Evolutionary conservation across 1,140 invertebrate genomes (phyloP).

Genomic region (Macrosteles quadrilineatus): DNA sequence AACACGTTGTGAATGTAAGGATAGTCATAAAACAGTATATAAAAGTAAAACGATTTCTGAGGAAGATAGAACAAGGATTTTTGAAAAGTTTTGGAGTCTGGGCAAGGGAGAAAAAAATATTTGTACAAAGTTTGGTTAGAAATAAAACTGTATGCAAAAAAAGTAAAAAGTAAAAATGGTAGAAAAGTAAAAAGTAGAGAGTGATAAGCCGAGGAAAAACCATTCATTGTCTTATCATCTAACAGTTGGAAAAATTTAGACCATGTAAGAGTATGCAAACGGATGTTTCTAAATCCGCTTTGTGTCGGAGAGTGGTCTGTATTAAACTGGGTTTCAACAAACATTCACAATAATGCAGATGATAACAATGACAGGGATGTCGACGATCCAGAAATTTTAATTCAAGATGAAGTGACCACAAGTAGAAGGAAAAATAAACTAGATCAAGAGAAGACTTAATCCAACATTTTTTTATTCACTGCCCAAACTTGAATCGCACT

Average conservation of each 20-base stretch:
- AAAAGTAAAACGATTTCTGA: conserved; percentile 22
- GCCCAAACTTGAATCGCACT: conserved; percentile 33
- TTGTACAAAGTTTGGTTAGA: neutral
- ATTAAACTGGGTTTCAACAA: neutral
- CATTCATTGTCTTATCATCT: conserved; percentile 18
- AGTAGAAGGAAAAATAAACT: neutral
- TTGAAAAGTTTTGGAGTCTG: conserved; percentile 1
- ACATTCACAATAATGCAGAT: neutral
- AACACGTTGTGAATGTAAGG: conserved; percentile 20
- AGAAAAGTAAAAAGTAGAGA: conserved; percentile 1
- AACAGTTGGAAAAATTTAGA: neutral
- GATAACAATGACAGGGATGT: neutral
- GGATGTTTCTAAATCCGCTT: neutral
- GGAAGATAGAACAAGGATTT: conserved; percentile 27
- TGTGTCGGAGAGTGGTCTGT: neutral
- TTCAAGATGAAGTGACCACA: neutral
- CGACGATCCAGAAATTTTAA: no score
- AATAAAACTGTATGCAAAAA: neutral
- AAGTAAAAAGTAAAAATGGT: no score
- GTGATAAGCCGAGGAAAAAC: neutral
- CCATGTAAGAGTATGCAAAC: neutral
- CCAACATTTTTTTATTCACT: conserved; percentile 30
- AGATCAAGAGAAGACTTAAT: no score
- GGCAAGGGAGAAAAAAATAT: neutral
- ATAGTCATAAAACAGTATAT: neutral